Evolutionary conservation across 2,888 invertebrate genomes (phyloP).

Genomic region (Torymus auratus): DNA sequence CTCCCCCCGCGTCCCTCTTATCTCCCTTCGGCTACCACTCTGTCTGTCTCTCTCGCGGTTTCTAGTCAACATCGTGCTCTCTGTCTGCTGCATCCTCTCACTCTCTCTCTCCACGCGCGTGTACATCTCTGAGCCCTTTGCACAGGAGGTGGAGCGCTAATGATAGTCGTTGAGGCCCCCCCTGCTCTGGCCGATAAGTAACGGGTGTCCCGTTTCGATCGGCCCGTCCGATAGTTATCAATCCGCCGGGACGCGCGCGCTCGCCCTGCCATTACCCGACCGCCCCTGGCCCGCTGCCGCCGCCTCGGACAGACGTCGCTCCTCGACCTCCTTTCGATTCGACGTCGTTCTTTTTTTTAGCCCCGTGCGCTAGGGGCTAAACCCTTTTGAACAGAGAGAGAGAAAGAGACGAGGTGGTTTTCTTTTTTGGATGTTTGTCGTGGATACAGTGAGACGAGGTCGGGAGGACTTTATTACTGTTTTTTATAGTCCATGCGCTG

Average conservation of each 20-base stretch:
- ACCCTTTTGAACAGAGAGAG: too few relatives aligned
- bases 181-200: slow-evolving; percentile 64
- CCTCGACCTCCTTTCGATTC: slow-evolving; percentile 17
- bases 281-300: background rate
- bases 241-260: slow-evolving; percentile 64
- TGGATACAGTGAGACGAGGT: too few relatives aligned
- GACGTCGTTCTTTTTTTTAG: background rate
- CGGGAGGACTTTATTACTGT: too few relatives aligned
- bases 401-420: too few relatives aligned
- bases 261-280: slow-evolving; percentile 69
- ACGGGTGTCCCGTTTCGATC: slow-evolving; percentile 73
- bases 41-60: too few relatives aligned
- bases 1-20: background rate
- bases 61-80: too few relatives aligned
- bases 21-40: background rate
- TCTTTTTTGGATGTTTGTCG: too few relatives aligned
- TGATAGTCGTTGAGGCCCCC: slow-evolving; percentile 68
- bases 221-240: slow-evolving; percentile 72
- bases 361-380: background rate
- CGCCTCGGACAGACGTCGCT: slow-evolving; percentile 15
- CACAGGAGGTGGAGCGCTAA: slow-evolving; percentile 54
- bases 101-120: background rate
- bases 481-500: too few relatives aligned
- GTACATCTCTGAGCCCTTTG: background rate
- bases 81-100: too few relatives aligned